Base-by-base conservation (phyloP, 2,888 invertebrate species). In the Drosophila incognita region DNA sequence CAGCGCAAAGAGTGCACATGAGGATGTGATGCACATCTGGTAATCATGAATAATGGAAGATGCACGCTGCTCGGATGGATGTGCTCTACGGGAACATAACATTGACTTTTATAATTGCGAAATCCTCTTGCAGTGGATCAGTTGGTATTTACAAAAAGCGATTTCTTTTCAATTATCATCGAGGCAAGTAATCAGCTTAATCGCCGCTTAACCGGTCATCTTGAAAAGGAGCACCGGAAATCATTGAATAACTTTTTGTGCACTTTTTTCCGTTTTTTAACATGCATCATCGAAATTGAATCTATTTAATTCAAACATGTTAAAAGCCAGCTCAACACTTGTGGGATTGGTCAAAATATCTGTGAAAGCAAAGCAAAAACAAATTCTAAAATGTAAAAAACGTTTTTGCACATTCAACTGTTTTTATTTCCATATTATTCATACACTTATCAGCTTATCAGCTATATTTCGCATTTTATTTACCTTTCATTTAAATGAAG, bases 371-470 rank as follows among this genome's bases (percentile, higher is more conserved):
- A 27, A 2, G 1, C 10, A 49, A 27, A 49, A 27, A 27, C 18
- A 2, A 51, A 29, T 51, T 24, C 8, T 7, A 13, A 18, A 48
- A 38, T 42, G 6, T 31, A 54, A 60, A 68, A 73, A 35, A 38
- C 13, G 33, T n/a, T 4, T 78, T 68, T 76, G 64, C 85, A 87
- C 87, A 87, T 84, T 87, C 77, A 87, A 73, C 84, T 89, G 79
- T 33, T 78, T 76, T 90, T 89, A 87, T 89, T 90, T 74, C 60
- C 80, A 78, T 76, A 76, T 86, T 82, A 79, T 67, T 74, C 74
- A 79, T 80, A 87, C 78, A 79, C 70, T 61, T 29, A 29, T 29
- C 68, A 48, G 74, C 90, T 86, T 86, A 86, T 35, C 58, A 57
- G 62, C 84, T 90, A 90, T 69, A 74, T 70, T 81, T 74, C 65